A percentile compares a stretch with the other conserved stretches of the same genome.
Conservation (phyloP, 2,113 vertebrate genomes). For the Ramphastos sulfuratus region DNA sequence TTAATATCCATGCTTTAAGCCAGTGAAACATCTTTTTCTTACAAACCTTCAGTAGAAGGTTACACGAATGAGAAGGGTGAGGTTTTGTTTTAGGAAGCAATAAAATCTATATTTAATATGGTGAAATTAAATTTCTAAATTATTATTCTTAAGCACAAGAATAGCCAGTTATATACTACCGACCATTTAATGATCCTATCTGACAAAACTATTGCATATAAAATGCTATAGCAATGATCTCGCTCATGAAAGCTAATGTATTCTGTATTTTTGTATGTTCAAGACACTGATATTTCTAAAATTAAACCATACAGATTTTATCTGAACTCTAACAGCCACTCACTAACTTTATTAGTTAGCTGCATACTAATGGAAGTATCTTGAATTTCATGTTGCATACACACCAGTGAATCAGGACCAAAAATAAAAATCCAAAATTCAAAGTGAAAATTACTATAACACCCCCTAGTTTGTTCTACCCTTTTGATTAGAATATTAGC, state of each 20-base stretch:
- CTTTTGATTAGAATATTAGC: no score
- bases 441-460: no score
- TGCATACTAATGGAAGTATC: no score
- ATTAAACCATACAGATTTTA: neutral
- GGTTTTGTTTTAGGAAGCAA: neutral
- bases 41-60: neutral
- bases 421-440: no score
- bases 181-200: neutral
- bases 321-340: neutral
- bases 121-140: neutral
- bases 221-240: neutral
- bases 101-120: neutral
- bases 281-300: neutral
- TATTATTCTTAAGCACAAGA: neutral
- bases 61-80: rapidly evolving
- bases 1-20: neutral
- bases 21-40: neutral
- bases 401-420: no score
- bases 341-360: neutral
- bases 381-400: no score
- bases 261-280: neutral
- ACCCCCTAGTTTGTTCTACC: no score
- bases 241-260: neutral
- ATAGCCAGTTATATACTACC: neutral
- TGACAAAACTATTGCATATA: neutral